Evolutionary conservation across 2,113 vertebrate species (phyloP), one percentile per base, ranked within the genome.

Genomic region (Tylochromis polylepis): DNA sequence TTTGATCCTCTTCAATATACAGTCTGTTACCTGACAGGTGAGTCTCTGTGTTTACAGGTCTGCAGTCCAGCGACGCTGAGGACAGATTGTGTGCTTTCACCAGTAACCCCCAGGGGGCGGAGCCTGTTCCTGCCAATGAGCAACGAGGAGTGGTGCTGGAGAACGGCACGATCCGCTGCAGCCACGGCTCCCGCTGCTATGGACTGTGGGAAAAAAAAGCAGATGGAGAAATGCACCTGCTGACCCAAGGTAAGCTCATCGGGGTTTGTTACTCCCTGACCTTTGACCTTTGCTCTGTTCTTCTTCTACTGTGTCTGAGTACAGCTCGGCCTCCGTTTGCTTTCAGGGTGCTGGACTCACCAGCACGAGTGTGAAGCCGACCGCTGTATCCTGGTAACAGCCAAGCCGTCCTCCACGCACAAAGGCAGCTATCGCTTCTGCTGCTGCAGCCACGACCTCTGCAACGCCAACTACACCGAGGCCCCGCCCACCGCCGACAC

Each of bases 381-480:
- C 89, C 97, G 96, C 93, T 99, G 98, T 79, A 5, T 87, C 46
- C 95, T 98, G 79, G 97, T 98, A 67, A 97, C 97, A 8, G 96
- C 95, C 3, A 94, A 95, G 1, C 97, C 97, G 8, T 96, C 97
- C 46, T 94, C 95, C 90, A 95, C 97, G 88, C 97, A 97, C 86
- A 98, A 98, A 88, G 96, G 96, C 82, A 98, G 95, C 5, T 97
- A 97, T 2, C 96, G 97, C 27, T 99, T 99, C 94, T 99, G 98
- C 94, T 99, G 98, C 95, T 99, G 98, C 92, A 97, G 96, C 82
- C 96, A 94, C 5, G 96, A 98, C 91, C 94, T 99, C 93, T 99
- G 98, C 94, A 99, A 99, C 90, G 92, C 97, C 91, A 98, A 98
- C 96, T 99, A 98, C 90, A 98, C 97, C 38, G 97, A 98, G 79